Evolutionary conservation across 2,797 vertebrate species (phyloP), one percentile per base, ranked within the genome.

Genomic region (Myotis myotis): DNA sequence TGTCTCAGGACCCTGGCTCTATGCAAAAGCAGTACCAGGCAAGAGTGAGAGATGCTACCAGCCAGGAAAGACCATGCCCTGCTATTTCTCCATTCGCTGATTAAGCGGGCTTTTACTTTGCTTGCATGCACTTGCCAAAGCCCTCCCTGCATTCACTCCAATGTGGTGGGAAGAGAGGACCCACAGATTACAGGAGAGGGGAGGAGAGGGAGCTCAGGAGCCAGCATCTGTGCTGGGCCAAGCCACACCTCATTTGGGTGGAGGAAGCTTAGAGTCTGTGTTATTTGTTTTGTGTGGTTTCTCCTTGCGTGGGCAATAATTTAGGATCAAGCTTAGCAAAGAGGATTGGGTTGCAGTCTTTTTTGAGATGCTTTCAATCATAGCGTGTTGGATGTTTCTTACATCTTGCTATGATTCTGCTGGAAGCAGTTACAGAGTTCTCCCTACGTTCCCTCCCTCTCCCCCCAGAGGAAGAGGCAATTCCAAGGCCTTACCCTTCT

Each of bases 401-500:
- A 81, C 87, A 97, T 36, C 33, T 84, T 96, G 51, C 92, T 92
- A 11, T 47, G 87, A 97, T 98, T 87, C 98, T 98, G 99, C 99
- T 99, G 99, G 99, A 99, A 99, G 99, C 99, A 98, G 98, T 98
- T 98, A 98, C 98, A 98, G 96, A 98, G 98, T 92, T 96, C 97
- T 96, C 97, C 92, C 95, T 89, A 19, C 89, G 87, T 87, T 30
- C 94, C 97, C 93, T 76, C 95, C 80, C 96, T 96, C 97, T 97
- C 91, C 92, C 97, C 97, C 85, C 88, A 80, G 97, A 96, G 98
- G 98, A 98, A 97, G 47, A 86, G 97, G 92, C 93, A 97, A 97
- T 99, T 99, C 99, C 99, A 99, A 99, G 99, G 99, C 99, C 98
- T 99, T 99, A 99, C 99, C 99, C 98, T 99, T 99, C 98, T 99